Evolutionary conservation across 2,888 invertebrate genomes (phyloP), one percentile per base, ranked within the genome.

Genomic region (Eucriotettix oculatus): DNA sequence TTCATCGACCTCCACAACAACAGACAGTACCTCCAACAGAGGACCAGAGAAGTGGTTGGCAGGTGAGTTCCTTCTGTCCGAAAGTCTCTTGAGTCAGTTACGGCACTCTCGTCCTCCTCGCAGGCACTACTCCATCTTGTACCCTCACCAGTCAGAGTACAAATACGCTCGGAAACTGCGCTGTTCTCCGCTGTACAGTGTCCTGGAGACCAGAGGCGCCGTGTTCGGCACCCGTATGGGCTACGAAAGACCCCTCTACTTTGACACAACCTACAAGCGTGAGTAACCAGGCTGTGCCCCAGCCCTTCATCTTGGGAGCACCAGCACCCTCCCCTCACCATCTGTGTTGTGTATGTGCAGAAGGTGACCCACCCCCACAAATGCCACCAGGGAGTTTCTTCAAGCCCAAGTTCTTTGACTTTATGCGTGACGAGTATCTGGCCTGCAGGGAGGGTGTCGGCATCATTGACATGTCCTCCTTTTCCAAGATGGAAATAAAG

Each of bases 391-490:
- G 82, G 48, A 82, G 80, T 57, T 85, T 82, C 71, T 82, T 81
- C 64, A 85, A 84, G 68, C 86, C 86, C 9, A 75, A 75, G 61
- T 87, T 85, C 73, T 82, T 85, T 68, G 81, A 83, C 65, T 80
- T 78, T 67, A 82, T 86, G 71, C 76, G 77, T 65, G 79, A 83
- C 66, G 87, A 88, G 71, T 86, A 85, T 73, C 75, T 79, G 68
- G 86, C 86, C 1, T 87, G 87, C 69, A 73, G 83, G 58, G 85
- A 86, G 73, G 80, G 85, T n/a, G 86, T 87, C 54, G 86, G 85
- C 58, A 78, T 88, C 58, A 85, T 87, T 64, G 87, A 88, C 68
- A 86, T 87, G 84, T 85, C 86, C 52, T 85, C 85, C 9, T 87
- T 87, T 73, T 82, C 85, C 12, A 88, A 88, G 73, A 83, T 86